A percentile compares a stretch with the other conserved stretches of the same genome.
phyloP scores from a whole-genome alignment of 2,888 invertebrate species.

The Macropis europaea region DNA sequence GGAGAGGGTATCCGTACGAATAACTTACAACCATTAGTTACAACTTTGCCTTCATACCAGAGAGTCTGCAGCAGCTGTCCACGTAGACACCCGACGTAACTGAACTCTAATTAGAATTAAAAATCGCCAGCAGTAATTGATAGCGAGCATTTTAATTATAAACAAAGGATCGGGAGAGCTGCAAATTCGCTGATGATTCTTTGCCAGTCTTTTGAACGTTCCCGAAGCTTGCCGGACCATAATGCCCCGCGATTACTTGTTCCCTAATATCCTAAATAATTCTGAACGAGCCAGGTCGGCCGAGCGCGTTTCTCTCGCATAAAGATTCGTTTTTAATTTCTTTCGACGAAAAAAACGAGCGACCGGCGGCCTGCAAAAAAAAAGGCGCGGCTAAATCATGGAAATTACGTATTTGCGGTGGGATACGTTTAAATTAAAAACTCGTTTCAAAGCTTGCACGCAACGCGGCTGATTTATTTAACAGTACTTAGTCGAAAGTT shows the following conservation, averaged over 20 bases:
- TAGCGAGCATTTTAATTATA: too few relatives aligned
- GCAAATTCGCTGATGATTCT: too few relatives aligned
- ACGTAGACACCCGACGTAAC: too few relatives aligned
- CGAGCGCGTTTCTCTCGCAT: not conserved
- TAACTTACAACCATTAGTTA: too few relatives aligned
- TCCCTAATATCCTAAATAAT: constrained; percentile 37
- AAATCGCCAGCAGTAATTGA: too few relatives aligned
- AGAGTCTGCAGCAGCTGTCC: too few relatives aligned
- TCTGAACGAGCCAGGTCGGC: not conserved
- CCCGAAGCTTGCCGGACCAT: constrained; percentile 53
- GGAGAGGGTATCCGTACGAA: too few relatives aligned
- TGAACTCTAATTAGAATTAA: too few relatives aligned
- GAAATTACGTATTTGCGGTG: constrained; percentile 54
- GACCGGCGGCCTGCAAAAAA: not conserved
- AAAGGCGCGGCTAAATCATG: constrained; percentile 40
- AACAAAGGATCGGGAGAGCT: too few relatives aligned
- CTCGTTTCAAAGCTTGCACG: constrained; percentile 48
- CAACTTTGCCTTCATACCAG: too few relatives aligned
- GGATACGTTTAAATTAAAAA: constrained; percentile 56
- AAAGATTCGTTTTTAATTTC: constrained; percentile 53
- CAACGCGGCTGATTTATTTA: constrained; percentile 50
- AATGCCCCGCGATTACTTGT: constrained; percentile 25
- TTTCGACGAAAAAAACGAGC: not conserved
- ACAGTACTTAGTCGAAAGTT: constrained; percentile 36
- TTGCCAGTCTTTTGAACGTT: too few relatives aligned